These are phyloP conservation scores for Lordiphosa fenestrarum DNA, from an alignment of 2,888 invertebrate species.

Conservation along the genomic window DNA sequence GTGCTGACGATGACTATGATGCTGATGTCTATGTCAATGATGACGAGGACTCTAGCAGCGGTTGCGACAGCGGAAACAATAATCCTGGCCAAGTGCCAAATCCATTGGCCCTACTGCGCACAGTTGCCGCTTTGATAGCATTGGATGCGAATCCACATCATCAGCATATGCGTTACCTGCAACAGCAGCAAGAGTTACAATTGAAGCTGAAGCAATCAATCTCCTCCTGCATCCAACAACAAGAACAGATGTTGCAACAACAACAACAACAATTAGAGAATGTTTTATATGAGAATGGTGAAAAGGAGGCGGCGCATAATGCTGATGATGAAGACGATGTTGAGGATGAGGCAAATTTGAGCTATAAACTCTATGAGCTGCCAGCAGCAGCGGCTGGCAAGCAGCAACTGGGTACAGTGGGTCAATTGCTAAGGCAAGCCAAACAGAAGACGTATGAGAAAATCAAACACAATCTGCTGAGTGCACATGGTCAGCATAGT, in stretches of 20 bases:
- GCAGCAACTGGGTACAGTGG: constrained; percentile 55
- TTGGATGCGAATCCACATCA: constrained; percentile 80
- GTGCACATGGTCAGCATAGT: constrained; percentile 64
- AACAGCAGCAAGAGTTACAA: constrained; percentile 74
- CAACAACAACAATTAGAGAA: constrained; percentile 55
- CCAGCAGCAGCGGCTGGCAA: constrained; percentile 15
- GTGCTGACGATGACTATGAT: constrained; percentile 75
- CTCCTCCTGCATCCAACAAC: constrained; percentile 77
- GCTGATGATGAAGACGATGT: constrained; percentile 39
- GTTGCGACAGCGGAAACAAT: constrained; percentile 30
- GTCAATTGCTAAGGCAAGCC: constrained; percentile 76
- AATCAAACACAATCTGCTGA: constrained; percentile 75
- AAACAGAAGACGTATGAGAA: constrained; percentile 78
- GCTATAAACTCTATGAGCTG: constrained; percentile 11
- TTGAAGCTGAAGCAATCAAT: constrained; percentile 79
- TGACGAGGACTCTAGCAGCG: constrained; percentile 11
- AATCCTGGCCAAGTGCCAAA: constrained; percentile 67
- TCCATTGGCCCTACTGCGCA: constrained; percentile 77
- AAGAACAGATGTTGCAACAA: constrained; percentile 76
- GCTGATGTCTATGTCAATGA: constrained; percentile 66
- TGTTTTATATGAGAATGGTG: constrained; percentile 65
- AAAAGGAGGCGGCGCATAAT: constrained; percentile 46
- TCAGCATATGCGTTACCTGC: constrained; percentile 79
- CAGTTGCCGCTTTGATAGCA: constrained; percentile 77
- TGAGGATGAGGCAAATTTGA: constrained; percentile 18